Conservation (phyloP, 2,113 vertebrate species). For the Anhinga anhinga region DNA sequence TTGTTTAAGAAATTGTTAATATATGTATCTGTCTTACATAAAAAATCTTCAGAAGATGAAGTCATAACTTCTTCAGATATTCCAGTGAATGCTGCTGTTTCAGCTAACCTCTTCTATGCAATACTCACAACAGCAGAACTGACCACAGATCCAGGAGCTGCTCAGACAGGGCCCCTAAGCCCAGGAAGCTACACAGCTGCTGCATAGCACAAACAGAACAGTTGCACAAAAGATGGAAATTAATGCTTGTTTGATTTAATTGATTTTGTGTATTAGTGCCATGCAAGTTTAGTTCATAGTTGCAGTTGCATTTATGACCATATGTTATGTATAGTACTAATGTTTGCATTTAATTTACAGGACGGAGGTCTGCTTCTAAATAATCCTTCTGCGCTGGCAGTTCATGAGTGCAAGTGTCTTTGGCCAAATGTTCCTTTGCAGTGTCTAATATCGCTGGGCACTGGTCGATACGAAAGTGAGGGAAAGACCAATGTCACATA, state of each 20-base stretch:
- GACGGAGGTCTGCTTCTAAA: constrained; percentile 95
- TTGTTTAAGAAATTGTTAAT: neutral
- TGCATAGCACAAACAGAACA: neutral
- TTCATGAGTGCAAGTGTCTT: constrained; percentile 91
- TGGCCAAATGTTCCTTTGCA: constrained; percentile 91
- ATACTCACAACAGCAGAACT: neutral
- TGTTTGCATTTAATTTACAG: constrained; percentile 65
- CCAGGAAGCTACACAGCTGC: neutral
- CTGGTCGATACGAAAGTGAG: constrained; percentile 83
- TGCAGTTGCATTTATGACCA: neutral
- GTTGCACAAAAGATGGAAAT: neutral
- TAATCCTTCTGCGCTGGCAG: constrained; percentile 91
- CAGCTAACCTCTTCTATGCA: neutral
- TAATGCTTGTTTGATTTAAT: neutral
- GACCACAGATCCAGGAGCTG: neutral
- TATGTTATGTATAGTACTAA: neutral
- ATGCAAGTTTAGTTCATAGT: neutral
- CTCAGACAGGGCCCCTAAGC: neutral
- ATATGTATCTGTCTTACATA: neutral
- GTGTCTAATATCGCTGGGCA: constrained; percentile 91
- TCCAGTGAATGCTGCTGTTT: neutral
- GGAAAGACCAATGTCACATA: constrained; percentile 78
- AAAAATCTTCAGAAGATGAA: neutral
- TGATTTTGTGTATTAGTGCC: neutral
- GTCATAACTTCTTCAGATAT: neutral